Percentiles rank a stretch among this genome's conserved stretches.
Evolutionary conservation across 1,140 invertebrate genomes (phyloP).

Genomic region (Apocrypta bakeri): DNA sequence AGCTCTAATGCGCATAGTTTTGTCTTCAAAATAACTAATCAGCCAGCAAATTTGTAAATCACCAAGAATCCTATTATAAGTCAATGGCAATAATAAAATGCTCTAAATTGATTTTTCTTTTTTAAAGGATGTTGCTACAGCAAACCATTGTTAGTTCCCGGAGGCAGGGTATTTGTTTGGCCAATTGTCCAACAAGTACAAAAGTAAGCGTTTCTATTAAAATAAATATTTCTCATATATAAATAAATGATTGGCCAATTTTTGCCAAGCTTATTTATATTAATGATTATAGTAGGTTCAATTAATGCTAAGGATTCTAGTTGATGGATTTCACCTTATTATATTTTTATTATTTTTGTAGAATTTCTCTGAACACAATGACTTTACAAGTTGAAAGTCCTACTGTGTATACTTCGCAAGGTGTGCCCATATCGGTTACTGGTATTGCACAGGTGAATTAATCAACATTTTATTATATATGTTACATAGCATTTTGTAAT

Average conservation of each 20-base stretch:
- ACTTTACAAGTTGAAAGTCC: constrained; percentile 93
- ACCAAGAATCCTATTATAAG: no score
- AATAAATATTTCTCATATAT: neutral
- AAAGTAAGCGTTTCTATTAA: constrained; percentile 78
- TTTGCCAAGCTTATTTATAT: no score
- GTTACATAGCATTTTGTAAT: neutral
- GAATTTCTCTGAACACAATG: constrained; percentile 97
- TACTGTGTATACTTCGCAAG: constrained; percentile 96
- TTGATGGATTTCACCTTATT: constrained; percentile 9
- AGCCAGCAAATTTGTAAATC: no score
- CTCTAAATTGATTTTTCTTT: constrained; percentile 52
- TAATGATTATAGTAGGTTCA: no score
- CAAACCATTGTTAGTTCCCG: constrained; percentile 93
- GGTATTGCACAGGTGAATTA: constrained; percentile 92
- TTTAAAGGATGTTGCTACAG: constrained; percentile 92
- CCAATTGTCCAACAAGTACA: constrained; percentile 95
- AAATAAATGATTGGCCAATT: no score
- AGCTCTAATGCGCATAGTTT: no score
- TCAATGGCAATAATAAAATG: no score
- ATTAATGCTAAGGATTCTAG: neutral
- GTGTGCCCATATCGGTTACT: constrained; percentile 97
- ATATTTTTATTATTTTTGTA: constrained; percentile 62
- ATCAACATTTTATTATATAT: constrained; percentile 29
- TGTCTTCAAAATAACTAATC: no score
- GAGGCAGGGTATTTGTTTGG: constrained; percentile 97